These are phyloP conservation scores for Apodemia duryi DNA, from an alignment of 2,888 invertebrate genomes.

Conservation along the genomic window DNA sequence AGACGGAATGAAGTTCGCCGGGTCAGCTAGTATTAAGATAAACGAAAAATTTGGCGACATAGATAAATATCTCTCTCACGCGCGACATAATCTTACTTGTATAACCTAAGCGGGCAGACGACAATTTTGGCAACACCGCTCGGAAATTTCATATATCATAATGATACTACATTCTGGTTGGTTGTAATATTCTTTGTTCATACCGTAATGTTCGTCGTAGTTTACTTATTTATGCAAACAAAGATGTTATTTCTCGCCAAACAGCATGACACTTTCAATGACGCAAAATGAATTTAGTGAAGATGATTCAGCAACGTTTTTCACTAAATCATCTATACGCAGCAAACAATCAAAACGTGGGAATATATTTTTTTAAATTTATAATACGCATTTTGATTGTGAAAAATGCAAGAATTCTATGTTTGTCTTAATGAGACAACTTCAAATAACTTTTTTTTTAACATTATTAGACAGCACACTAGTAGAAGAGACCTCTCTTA, in stretches of 20 bases:
- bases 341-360: not conserved
- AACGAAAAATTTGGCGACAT: no score
- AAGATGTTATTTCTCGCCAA: not conserved
- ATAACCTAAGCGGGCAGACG: not conserved
- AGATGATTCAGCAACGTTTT: slow-evolving; percentile 8
- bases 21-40: no score
- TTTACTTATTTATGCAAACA: slow-evolving; percentile 1
- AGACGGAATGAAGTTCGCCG: no score
- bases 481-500: no score
- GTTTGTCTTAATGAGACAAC: no score
- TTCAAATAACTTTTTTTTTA: no score
- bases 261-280: slow-evolving; percentile 5
- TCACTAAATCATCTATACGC: slow-evolving; percentile 2
- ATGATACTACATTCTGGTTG: no score
- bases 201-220: not conserved
- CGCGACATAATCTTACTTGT: not conserved
- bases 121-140: not conserved
- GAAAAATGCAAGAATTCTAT: not conserved
- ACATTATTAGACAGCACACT: no score
- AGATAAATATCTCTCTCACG: not conserved
- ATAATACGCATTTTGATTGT: not conserved
- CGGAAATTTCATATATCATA: not conserved
- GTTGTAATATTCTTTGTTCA: not conserved
- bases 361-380: not conserved
- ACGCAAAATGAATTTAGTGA: not conserved